Percentiles rank a stretch among this genome's conserved stretches.
Evolutionary conservation across 2,888 invertebrate species (phyloP).

Genomic region (Diarsia mendica): DNA sequence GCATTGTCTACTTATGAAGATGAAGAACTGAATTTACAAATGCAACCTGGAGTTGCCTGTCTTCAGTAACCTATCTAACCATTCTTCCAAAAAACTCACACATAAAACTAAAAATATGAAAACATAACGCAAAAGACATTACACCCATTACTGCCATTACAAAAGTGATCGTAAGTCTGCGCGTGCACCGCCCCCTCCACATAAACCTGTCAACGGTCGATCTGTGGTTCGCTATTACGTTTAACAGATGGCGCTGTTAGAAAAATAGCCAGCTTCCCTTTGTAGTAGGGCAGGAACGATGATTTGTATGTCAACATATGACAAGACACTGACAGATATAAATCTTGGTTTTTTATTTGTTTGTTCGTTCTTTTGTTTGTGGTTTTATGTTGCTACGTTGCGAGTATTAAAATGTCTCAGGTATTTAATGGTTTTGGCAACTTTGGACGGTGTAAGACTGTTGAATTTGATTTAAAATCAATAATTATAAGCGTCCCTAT

Average conservation of each 20-base stretch:
- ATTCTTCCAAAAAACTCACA: neutral
- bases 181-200: constrained; percentile 62
- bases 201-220: constrained; percentile 81
- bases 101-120: constrained; percentile 27
- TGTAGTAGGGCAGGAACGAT: constrained; percentile 57
- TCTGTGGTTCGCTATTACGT: constrained; percentile 72
- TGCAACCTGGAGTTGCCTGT: neutral
- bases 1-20: neutral
- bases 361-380: constrained; percentile 43
- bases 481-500: neutral
- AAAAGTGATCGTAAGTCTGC: constrained; percentile 61
- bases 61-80: neutral
- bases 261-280: constrained; percentile 63
- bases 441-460: neutral
- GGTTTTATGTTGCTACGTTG: constrained; percentile 36
- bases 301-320: constrained; percentile 65
- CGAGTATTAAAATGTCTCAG: neutral
- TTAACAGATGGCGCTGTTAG: constrained; percentile 68
- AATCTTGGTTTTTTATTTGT: constrained; percentile 58
- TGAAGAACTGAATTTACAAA: neutral
- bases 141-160: constrained; percentile 53
- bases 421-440: neutral
- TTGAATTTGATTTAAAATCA: neutral
- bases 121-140: constrained; percentile 45
- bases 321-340: constrained; percentile 64